Base-by-base conservation (phyloP, 2,113 vertebrate species). In the Takifugu bimaculatus region DNA sequence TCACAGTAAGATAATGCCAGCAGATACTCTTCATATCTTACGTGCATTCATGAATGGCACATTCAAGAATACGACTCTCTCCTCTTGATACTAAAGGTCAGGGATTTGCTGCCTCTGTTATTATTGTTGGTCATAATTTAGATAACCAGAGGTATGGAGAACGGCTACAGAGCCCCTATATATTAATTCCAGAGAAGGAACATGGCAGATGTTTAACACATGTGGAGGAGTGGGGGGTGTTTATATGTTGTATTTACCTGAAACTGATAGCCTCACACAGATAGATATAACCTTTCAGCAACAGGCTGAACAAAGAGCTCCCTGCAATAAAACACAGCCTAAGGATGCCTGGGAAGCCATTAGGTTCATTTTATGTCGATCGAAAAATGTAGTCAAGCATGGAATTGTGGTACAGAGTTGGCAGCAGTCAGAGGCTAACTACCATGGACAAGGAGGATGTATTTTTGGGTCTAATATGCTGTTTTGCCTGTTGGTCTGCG, bases 1-100 rank as follows among this genome's bases (percentile, higher is more conserved):
- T 28, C 53, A 53, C 39, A 12, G 44, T 20, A 35, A 50, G 26
- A 62, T 25, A 13, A 20, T 20, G 32, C 35, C 43, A 55, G 14
- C 39, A 20, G 42, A 63, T 39, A 45, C 27, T 20, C 44, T 27
- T 47, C 42, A 58, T 68, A 70, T 11, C 60, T 12, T 44, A 13
- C 11, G 57, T 49, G 20, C 13, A 27, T 47, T 62, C 48, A n/a
- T 58, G 44, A 69, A 65, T 29, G 67, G 35, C 44, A 62, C 55
- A 63, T 68, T 49, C 44, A 57, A 20, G 20, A 20, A 20, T 39
- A 10, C 4, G 3, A 45, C 4, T 13, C 44, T 45, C 14, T 45
- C 14, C 14, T 15, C 6, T 32, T 5, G 28, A 0, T 3, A 28
- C 47, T 62, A 44, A 64, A 72, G 63, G 67, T 27, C 60, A 47